Base-by-base conservation (phyloP, 2,797 vertebrate genomes). In the Gambusia yucatana region DNA sequence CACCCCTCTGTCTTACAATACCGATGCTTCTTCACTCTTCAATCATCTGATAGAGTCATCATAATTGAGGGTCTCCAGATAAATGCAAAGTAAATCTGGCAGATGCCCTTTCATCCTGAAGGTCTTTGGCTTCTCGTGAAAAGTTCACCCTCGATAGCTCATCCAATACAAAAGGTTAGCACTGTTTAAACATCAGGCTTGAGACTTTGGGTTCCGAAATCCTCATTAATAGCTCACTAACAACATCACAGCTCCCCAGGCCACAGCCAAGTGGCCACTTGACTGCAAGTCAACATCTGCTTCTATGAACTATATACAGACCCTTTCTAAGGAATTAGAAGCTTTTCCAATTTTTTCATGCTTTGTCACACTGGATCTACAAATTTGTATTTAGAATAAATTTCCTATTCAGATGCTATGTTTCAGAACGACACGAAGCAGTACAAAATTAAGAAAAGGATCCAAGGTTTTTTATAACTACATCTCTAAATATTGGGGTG, bases 261-360 rank as follows among this genome's bases (percentile, higher is more conserved):
- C 77, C 87, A 92, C 91, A 88, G 91, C 63, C 88, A 93, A 93
- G 89, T 87, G 89, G 74, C 61, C 52, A 67, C 93, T 93, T 89
- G 91, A 96, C 88, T 88, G 80, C 84, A 88, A 88, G 84, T 70
- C 78, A 94, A 93, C 94, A 96, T 94, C 93, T 90, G 90, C 77
- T 84, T 84, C 71, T 16, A 73, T 82, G 88, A 73, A 65, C 30
- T 78, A 36, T 22, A 8, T 36, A 2, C 61, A 65, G 33, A 33
- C 36, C 16, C 59, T 36, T 20, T 17, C 16, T 7, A 10, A 65
- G 28, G 17, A 36, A 61, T 17, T 3, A 33, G 3, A 14, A 16
- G 25, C 13, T 30, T 14, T 59, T 30, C 13, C 0, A 3, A 20
- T 3, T 36, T 63, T 20, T 63, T 20, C 30, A 36, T 20, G 30